Base-by-base conservation (phyloP, 2,797 vertebrate species). In the Mycteria americana region DNA sequence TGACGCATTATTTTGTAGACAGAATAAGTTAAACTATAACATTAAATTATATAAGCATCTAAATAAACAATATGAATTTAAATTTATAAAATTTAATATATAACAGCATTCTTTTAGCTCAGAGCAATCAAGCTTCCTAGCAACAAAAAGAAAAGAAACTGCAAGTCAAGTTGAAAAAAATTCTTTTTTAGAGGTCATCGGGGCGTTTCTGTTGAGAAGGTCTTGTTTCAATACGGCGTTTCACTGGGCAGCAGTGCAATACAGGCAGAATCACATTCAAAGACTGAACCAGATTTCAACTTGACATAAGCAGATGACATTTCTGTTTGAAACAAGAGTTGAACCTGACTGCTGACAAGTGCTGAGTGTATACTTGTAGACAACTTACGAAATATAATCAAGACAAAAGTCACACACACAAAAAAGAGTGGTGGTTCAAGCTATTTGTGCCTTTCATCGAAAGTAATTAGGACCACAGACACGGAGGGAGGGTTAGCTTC, bases 1-100 rank as follows among this genome's bases (percentile, higher is more conserved):
- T 84, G 63, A 43, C 75, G 95, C 23, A 27, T 92, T 79, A 87
- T 69, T 93, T 93, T 95, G 88, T 82, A 67, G 65, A 62, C 46
- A 48, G 51, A 57, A 21, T 37, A n/a, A 88, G 7, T 37, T 65
- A 33, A 79, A 48, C 18, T 37, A 6, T 50, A 54, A 39, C 48
- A 45, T 45, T 74, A 48, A 68, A 54, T 76, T 76, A 24, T n/a
- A 13, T 59, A 41, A 81, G 11, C 13, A 25, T 73, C 24, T 31
- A 56, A 68, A 31, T 53, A 54, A 75, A 51, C 11, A 27, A 10
- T 64, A 68, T 50, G 1, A 48, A 41, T 68, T n/a, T 50, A 31
- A 82, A 93, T 63, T 30, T 30, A 45, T 69, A 91, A 87, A 75
- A 73, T 56, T 69, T 39, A 13, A 43, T 62, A n/a, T 27, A 4